Evolutionary conservation across 2,888 invertebrate genomes (phyloP).

Genomic region (Monoplex corrugatus): DNA sequence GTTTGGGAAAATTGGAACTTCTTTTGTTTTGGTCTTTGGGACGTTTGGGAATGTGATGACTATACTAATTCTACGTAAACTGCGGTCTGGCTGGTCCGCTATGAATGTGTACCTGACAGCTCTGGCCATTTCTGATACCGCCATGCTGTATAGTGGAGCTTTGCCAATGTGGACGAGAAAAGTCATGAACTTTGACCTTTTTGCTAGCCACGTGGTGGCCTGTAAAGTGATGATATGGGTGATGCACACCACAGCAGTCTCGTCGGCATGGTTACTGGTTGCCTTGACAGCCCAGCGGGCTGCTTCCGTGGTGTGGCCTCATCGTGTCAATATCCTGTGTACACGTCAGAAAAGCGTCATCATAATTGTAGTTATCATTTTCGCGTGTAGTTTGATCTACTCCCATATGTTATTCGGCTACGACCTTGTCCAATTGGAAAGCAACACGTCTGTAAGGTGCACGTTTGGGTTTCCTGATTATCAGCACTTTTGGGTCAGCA

Average conservation of each 20-base stretch:
- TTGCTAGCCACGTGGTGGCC: not conserved
- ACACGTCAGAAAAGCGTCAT: conserved; percentile 57
- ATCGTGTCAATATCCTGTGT: conserved; percentile 62
- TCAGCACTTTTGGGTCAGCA: conserved; percentile 56
- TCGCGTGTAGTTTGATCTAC: conserved; percentile 58
- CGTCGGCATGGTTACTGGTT: conserved; percentile 49
- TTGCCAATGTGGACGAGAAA: not conserved
- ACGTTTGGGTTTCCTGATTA: conserved; percentile 51
- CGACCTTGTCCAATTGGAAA: conserved; percentile 1
- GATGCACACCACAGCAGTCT: not conserved
- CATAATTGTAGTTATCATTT: conserved; percentile 53
- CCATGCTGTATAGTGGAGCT: not conserved
- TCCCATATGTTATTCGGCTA: conserved; percentile 63
- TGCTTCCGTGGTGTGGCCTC: conserved; percentile 67
- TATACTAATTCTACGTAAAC: not conserved
- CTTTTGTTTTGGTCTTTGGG: not conserved
- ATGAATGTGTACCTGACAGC: conserved; percentile 37
- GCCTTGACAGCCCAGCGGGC: conserved; percentile 70
- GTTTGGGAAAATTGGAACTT: not conserved
- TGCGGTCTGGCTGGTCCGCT: not conserved
- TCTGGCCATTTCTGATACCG: not conserved
- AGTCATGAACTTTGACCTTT: not conserved
- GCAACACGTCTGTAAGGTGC: conserved; percentile 43
- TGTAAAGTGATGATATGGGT: conserved; percentile 49
- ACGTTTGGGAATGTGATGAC: conserved; percentile 14